Evolutionary conservation across 2,888 invertebrate genomes (phyloP), one percentile per base, ranked within the genome.

Genomic region (Omphaloscelis lunosa): DNA sequence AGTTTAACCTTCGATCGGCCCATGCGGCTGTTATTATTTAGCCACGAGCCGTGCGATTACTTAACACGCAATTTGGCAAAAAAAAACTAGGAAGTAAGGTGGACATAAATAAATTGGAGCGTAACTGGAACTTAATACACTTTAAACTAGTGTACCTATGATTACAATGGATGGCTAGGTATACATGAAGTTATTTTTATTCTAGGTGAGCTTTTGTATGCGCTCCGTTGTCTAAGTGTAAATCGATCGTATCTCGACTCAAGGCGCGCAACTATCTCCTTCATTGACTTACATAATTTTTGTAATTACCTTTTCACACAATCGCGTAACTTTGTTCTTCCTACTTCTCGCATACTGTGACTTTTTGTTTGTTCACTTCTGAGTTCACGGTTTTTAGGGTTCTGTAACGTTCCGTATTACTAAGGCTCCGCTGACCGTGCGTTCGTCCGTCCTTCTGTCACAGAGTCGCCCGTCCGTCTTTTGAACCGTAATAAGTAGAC

Each of bases 291-390:
- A 95, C 91, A 93, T 95, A 94, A 95, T 93, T 90, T 58, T 90
- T 90, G 91, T 94, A 95, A 95, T 95, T 94, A 92, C 92, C 91
- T 93, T 94, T 95, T 94, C 95, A 93, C 94, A 95, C 92, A 93
- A 91, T 89, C 92, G 92, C 92, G 92, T 93, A 92, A 92, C 89
- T 86, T 80, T 82, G 75, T 91, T 94, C 95, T 95, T 96, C 95
- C 95, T 95, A 90, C 87, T 91, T 94, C 92, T 92, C 90, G 91
- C 89, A 91, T 89, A 90, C 86, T 88, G 86, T 76, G 81, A 74
- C 79, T 89, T 91, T 90, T 90, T 90, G 90, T 89, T 79, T 84
- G 75, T 89, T 82, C 86, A 91, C 91, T 94, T 95, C 95, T 94
- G 93, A 84, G 83, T 86, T 74, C 65, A 78, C 59, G 27, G 20